Percentiles rank a stretch among this genome's conserved stretches.
Conservation (phyloP, 2,113 vertebrate species). For the Petromus typicus region DNA sequence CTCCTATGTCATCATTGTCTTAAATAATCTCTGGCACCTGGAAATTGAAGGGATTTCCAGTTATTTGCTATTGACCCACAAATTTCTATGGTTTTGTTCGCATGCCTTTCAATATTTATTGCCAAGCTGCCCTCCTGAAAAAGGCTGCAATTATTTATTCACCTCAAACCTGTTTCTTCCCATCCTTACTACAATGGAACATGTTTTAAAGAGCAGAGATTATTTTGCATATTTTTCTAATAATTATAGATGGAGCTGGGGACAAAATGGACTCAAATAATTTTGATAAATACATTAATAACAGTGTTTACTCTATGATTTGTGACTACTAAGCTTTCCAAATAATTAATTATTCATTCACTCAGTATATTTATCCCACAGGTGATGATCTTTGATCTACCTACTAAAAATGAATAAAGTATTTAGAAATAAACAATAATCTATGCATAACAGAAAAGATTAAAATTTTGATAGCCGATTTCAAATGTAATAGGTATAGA, state of each 20-base stretch:
- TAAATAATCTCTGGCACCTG: background rate
- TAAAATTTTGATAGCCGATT: constrained; percentile 25
- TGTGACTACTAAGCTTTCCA: constrained; percentile 5
- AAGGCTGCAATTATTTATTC: background rate
- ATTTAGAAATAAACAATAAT: constrained; percentile 56
- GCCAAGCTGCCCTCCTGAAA: background rate
- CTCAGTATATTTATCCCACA: background rate
- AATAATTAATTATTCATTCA: constrained; percentile 43
- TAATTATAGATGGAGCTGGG: background rate
- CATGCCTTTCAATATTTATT: constrained; percentile 35
- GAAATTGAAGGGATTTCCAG: constrained; percentile 47
- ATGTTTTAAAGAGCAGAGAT: constrained; percentile 43
- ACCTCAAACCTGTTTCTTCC: background rate
- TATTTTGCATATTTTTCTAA: constrained; percentile 32
- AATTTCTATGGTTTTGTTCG: constrained; percentile 48
- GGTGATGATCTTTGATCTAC: background rate
- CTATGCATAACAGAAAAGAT: background rate
- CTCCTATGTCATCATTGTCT: constrained; percentile 37
- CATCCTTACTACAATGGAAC: background rate
- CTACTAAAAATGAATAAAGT: constrained; percentile 35
- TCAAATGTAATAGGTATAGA: constrained; percentile 47
- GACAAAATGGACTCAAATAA: background rate
- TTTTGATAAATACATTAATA: constrained; percentile 43
- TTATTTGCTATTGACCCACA: constrained; percentile 11
- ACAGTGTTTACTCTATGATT: background rate